Evolutionary conservation across 2,113 vertebrate species (phyloP).

Genomic region (Lucifuga dentata): DNA sequence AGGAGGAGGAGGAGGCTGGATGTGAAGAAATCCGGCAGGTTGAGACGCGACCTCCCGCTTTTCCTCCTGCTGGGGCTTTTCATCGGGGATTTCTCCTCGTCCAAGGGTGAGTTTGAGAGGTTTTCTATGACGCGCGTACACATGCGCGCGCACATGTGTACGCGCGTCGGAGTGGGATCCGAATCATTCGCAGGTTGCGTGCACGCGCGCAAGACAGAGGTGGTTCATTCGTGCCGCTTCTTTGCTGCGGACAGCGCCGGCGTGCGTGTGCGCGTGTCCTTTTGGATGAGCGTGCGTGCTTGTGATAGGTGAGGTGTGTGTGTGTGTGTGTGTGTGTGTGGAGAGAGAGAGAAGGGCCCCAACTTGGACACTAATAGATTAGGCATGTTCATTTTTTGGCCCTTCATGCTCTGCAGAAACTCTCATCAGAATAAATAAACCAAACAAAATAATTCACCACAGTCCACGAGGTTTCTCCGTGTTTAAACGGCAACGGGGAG

Average conservation of each 20-base stretch:
- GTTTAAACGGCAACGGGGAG: neutral
- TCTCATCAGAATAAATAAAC: conserved; percentile 14
- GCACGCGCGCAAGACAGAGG: conserved; percentile 26
- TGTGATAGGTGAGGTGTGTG: conserved; percentile 15
- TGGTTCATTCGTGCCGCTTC: conserved; percentile 37
- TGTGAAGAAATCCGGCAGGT: conserved; percentile 60
- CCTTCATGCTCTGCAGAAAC: conserved; percentile 30
- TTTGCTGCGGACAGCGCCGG: conserved; percentile 24
- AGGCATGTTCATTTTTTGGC: conserved; percentile 25
- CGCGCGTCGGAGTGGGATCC: neutral
- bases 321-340: no score
- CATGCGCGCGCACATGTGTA: neutral
- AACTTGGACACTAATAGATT: conserved; percentile 60
- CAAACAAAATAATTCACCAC: conserved; percentile 7
- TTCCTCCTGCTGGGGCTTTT: conserved; percentile 76
- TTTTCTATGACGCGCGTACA: neutral
- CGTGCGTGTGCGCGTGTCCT: conserved; percentile 13
- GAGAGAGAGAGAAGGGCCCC: conserved; percentile 43
- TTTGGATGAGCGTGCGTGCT: neutral
- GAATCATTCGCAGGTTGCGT: conserved; percentile 35
- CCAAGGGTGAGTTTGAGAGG: conserved; percentile 75
- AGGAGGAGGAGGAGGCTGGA: conserved; percentile 58
- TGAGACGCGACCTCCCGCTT: conserved; percentile 73
- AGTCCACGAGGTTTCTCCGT: neutral
- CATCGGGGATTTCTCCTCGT: conserved; percentile 72